A percentile compares a stretch with the other conserved stretches of the same genome.
Conservation (phyloP, 2,113 vertebrate species). For the Melanocharis versteri region DNA sequence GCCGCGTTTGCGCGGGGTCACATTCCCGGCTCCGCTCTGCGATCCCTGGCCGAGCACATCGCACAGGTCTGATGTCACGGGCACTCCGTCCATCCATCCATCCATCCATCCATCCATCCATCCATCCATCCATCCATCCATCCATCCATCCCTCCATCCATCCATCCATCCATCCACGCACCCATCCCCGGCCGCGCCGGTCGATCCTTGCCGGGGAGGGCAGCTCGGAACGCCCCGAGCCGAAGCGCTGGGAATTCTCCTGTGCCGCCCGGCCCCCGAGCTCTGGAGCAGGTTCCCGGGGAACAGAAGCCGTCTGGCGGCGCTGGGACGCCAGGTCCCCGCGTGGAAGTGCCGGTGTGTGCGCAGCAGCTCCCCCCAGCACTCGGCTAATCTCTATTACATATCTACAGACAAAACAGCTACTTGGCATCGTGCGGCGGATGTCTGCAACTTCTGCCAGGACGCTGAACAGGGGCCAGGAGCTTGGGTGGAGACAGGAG, state of each 20-base stretch:
- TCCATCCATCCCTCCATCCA: not conserved
- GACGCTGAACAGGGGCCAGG: constrained; percentile 51
- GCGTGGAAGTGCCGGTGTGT: not conserved
- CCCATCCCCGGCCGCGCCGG: not conserved
- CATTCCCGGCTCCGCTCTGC: not conserved
- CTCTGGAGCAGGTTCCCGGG: not conserved
- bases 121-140: not conserved
- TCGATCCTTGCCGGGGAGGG: not conserved
- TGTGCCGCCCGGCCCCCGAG: not conserved
- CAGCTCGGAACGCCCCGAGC: rapidly evolving
- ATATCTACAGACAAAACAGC: constrained; percentile 72
- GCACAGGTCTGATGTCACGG: not conserved
- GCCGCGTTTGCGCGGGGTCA: not conserved
- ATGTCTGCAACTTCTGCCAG: constrained; percentile 68
- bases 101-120: not conserved
- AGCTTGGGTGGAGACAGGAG: constrained; percentile 59
- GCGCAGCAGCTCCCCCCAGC: constrained; percentile 3
- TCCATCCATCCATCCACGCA: not conserved
- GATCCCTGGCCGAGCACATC: not conserved
- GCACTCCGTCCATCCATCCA: not conserved
- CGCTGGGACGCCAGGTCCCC: not conserved
- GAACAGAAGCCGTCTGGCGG: not conserved
- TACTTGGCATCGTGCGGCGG: constrained; percentile 52
- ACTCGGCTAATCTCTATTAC: constrained; percentile 60
- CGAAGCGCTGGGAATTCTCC: not conserved